These are phyloP conservation scores for Sinocyclocheilus maitianheensis DNA, from an alignment of 2,113 vertebrate species.

Conservation along the genomic window DNA sequence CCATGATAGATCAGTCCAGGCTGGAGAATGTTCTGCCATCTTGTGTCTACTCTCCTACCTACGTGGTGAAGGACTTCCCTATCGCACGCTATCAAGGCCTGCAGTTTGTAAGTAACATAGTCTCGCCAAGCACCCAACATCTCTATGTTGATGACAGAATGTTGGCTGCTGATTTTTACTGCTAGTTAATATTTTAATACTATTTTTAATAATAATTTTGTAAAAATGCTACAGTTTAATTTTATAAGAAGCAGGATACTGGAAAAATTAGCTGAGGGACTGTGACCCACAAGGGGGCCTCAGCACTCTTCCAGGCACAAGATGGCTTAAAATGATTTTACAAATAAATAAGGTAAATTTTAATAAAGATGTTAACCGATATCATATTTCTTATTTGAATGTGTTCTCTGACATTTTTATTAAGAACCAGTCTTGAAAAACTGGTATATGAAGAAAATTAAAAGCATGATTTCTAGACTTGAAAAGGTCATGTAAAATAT, in stretches of 20 bases:
- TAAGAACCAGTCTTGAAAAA: no score
- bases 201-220: no score
- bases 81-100: conserved; percentile 98
- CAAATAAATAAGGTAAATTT: neutral
- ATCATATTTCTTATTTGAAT: neutral
- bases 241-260: no score
- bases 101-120: conserved; percentile 88
- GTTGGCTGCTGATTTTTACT: no score
- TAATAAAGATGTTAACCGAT: neutral
- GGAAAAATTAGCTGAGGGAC: no score
- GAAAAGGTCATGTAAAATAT: no score
- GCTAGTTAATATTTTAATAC: no score
- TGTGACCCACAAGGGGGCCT: no score
- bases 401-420: neutral
- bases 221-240: no score
- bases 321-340: neutral
- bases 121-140: neutral
- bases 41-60: conserved; percentile 94
- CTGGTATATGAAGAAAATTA: neutral
- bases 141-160: neutral
- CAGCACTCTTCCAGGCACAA: no score
- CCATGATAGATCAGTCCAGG: conserved; percentile 81
- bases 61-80: conserved; percentile 96
- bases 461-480: neutral
- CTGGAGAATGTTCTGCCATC: conserved; percentile 89